Percentiles rank a stretch among this genome's conserved stretches.
Conservation (phyloP, 2,113 vertebrate genomes). For the Nymphicus hollandicus region DNA sequence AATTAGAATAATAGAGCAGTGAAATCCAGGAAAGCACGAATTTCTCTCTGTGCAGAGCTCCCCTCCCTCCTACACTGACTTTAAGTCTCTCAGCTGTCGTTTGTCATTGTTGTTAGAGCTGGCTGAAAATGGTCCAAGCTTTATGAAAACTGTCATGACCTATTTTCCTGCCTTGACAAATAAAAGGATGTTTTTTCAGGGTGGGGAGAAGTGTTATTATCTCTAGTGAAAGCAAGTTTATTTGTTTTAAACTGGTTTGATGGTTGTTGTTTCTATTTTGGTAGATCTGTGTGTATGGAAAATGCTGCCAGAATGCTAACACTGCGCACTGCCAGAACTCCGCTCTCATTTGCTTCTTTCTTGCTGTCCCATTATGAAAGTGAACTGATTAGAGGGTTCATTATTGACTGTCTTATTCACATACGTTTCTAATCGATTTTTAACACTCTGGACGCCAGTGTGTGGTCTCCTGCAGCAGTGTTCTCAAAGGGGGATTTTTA, state of each 20-base stretch:
- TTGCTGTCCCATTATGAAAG: not conserved
- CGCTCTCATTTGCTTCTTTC: not conserved
- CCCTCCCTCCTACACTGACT: not conserved
- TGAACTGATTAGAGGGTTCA: not conserved
- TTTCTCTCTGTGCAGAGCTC: not conserved
- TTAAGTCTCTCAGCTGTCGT: not conserved
- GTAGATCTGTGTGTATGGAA: conserved; percentile 44
- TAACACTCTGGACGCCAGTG: not conserved
- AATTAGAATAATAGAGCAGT: not conserved
- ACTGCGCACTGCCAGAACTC: conserved; percentile 15
- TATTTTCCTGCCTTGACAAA: conserved; percentile 49
- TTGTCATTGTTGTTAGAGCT: not conserved
- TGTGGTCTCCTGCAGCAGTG: not conserved
- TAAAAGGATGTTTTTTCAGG: conserved; percentile 47
- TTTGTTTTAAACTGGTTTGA: conserved; percentile 26
- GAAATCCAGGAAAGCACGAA: not conserved
- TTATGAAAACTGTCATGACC: conserved; percentile 35
- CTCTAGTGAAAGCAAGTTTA: conserved; percentile 47
- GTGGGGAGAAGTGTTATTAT: conserved; percentile 48
- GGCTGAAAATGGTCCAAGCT: conserved; percentile 27
- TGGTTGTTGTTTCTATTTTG: conserved; percentile 43
- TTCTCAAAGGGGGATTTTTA: not conserved
- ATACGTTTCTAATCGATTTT: conserved; percentile 16
- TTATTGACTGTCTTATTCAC: not conserved
- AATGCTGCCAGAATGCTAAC: conserved; percentile 45